A percentile compares a stretch with the other conserved stretches of the same genome.
phyloP scores from a whole-genome alignment of 1,140 invertebrate genomes.

The Hyles euphorbiae region DNA sequence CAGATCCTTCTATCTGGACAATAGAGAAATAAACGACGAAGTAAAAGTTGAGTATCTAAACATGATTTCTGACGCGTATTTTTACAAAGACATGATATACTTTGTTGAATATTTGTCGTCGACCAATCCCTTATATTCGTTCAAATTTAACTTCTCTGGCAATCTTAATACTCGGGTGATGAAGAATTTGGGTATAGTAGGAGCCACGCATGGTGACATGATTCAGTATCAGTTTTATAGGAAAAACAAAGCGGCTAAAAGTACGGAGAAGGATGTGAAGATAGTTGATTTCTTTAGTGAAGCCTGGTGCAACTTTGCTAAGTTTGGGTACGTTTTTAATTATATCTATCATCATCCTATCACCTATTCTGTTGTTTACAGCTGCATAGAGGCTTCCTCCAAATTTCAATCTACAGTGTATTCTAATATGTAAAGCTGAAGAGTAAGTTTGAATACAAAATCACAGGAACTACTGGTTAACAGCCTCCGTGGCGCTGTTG shows the following conservation, averaged over 20 bases:
- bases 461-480: neutral
- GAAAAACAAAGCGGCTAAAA: slow-evolving; percentile 49
- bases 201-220: slow-evolving; percentile 79
- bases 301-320: slow-evolving; percentile 84
- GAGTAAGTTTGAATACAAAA: neutral
- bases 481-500: neutral
- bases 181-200: slow-evolving; percentile 50
- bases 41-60: slow-evolving; percentile 47
- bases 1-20: slow-evolving; percentile 70
- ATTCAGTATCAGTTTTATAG: slow-evolving; percentile 78
- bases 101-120: slow-evolving; percentile 49
- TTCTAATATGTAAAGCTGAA: neutral
- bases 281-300: slow-evolving; percentile 68
- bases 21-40: slow-evolving; percentile 33
- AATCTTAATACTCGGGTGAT: slow-evolving; percentile 52
- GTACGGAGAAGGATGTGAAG: slow-evolving; percentile 40
- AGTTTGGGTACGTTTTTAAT: slow-evolving; percentile 75
- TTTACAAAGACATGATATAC: slow-evolving; percentile 63
- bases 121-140: slow-evolving; percentile 59
- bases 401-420: neutral
- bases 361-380: too few species aligned
- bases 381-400: neutral
- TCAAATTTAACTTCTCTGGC: slow-evolving; percentile 66
- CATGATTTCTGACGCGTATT: slow-evolving; percentile 64
- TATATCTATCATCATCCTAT: neutral